A percentile compares a stretch with the other conserved stretches of the same genome.
phyloP scores from a whole-genome alignment of 1,140 invertebrate genomes.

The Liolophura sinensis region DNA sequence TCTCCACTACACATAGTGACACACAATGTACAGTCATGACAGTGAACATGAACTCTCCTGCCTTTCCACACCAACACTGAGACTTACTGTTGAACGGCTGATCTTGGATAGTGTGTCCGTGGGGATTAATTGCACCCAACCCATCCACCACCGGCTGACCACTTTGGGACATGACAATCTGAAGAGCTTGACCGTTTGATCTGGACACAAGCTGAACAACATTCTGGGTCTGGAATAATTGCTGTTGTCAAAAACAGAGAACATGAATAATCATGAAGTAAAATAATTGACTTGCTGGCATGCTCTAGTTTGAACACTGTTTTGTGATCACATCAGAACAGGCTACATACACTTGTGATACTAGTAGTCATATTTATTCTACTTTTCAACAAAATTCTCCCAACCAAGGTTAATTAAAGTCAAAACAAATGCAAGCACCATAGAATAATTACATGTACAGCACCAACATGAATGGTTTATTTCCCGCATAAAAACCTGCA shows the following conservation, averaged over 20 bases:
- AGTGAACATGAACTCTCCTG: neutral
- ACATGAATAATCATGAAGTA: no score
- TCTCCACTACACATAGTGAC: neutral
- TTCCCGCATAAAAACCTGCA: no score
- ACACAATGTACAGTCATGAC: neutral
- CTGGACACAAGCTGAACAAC: slow-evolving; percentile 44
- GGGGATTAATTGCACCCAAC: slow-evolving; percentile 31
- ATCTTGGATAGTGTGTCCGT: slow-evolving; percentile 1
- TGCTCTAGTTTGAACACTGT: no score
- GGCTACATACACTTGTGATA: no score
- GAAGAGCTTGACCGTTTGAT: slow-evolving; percentile 30
- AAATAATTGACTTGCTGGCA: no score
- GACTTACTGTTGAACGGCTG: slow-evolving; percentile 31
- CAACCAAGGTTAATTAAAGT: no score
- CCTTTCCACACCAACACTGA: neutral
- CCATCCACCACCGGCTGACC: slow-evolving; percentile 42
- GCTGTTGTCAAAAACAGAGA: slow-evolving; percentile 15
- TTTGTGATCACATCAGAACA: no score
- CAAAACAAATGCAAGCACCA: no score
- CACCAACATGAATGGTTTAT: no score
- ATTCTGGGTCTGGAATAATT: slow-evolving; percentile 40
- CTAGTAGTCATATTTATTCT: no score
- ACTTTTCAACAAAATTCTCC: no score
- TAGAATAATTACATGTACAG: no score
- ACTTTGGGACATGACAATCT: slow-evolving; percentile 32